phyloP scores from a whole-genome alignment of 2,113 vertebrate species.

The Oreamnos americanus region DNA sequence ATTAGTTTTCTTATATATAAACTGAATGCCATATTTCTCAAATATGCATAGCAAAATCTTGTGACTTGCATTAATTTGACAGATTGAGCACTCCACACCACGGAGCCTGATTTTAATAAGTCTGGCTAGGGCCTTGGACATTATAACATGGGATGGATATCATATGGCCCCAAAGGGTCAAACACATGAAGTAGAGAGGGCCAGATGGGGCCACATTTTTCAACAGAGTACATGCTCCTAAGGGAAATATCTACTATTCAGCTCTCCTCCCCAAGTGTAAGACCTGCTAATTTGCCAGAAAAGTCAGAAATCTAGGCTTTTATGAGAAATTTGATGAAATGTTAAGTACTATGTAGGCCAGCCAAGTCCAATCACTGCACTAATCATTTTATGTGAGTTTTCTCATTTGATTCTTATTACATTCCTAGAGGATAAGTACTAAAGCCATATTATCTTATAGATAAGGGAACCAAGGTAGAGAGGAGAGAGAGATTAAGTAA shows the following conservation, averaged over 20 bases:
- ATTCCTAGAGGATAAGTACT: not conserved
- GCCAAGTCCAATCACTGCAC: not conserved
- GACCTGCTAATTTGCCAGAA: not conserved
- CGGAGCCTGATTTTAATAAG: not conserved
- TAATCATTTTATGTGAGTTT: not conserved
- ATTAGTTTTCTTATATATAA: not conserved
- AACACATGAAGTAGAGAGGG: not conserved
- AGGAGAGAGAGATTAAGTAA: not conserved
- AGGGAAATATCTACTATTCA: not conserved
- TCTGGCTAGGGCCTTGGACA: not conserved
- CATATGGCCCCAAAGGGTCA: not conserved
- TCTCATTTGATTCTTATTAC: not conserved
- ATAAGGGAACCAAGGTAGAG: not conserved
- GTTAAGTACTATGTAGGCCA: not conserved
- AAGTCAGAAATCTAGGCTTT: not conserved
- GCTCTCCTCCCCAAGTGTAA: not conserved
- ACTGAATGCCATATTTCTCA: not conserved
- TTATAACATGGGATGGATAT: not conserved
- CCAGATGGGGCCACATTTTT: accelerated
- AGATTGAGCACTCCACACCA: not conserved
- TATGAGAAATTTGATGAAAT: not conserved
- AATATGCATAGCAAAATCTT: not conserved
- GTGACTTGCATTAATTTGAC: not conserved
- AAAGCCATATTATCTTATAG: not conserved
- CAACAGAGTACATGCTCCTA: not conserved